Evolutionary conservation across 2,888 invertebrate genomes (phyloP).

Genomic region (Elegia similella): DNA sequence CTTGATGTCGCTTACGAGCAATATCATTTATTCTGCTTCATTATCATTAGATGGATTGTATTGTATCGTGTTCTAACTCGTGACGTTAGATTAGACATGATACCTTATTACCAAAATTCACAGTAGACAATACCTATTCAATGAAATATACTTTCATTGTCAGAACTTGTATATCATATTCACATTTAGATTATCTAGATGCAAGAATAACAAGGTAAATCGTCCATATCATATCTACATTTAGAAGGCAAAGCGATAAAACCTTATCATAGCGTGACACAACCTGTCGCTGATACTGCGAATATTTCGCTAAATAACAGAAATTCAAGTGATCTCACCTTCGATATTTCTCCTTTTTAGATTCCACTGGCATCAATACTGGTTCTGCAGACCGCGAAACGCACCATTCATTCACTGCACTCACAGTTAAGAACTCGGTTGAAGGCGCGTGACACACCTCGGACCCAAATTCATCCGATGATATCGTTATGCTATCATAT

Average conservation of each 20-base stretch:
- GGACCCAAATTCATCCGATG: constrained; percentile 76
- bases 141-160: not conserved
- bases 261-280: constrained; percentile 61
- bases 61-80: not conserved
- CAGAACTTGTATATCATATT: not conserved
- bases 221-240: constrained; percentile 43
- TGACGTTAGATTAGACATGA: not conserved
- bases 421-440: constrained; percentile 72
- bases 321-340: constrained; percentile 63
- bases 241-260: constrained; percentile 54
- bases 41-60: constrained; percentile 5
- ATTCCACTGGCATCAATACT: constrained; percentile 68
- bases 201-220: constrained; percentile 44
- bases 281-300: constrained; percentile 58
- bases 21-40: not conserved
- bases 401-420: constrained; percentile 80
- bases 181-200: not conserved
- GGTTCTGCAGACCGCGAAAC: constrained; percentile 68
- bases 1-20: not conserved
- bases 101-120: not conserved
- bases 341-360: constrained; percentile 78
- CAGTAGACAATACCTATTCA: not conserved
- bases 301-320: constrained; percentile 56
- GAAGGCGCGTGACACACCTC: constrained; percentile 75
- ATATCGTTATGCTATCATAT: constrained; percentile 76